Percentiles rank a stretch among this genome's conserved stretches.
Evolutionary conservation across 2,113 vertebrate species (phyloP).

Genomic region (Gorilla gorilla): DNA sequence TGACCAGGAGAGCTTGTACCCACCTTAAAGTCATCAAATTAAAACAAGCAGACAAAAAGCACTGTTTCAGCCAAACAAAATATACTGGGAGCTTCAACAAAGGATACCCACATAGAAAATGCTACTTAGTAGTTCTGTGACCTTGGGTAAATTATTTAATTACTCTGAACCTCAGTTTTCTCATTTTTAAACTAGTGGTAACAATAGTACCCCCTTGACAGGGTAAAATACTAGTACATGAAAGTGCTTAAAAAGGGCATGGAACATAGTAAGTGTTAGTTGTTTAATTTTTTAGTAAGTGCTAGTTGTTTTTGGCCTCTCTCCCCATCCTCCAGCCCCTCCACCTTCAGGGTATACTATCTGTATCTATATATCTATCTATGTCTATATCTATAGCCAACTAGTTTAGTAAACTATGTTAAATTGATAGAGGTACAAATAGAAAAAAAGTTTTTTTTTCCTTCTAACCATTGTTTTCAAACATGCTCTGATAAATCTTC

Average conservation of each 20-base stretch:
- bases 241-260: neutral
- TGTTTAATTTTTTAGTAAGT: neutral
- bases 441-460: neutral
- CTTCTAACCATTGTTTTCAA: neutral
- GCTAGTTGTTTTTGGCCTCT: neutral
- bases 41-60: neutral
- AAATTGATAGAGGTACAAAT: neutral
- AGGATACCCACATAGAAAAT: neutral
- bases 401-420: neutral
- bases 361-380: too few relatives aligned
- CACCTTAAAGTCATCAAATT: neutral
- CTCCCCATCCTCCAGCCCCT: neutral
- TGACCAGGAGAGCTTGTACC: neutral
- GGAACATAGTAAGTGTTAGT: neutral
- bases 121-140: neutral
- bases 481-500: neutral
- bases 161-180: neutral
- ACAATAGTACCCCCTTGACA: neutral
- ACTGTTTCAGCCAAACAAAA: neutral
- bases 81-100: neutral
- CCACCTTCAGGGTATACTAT: too few relatives aligned
- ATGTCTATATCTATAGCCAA: neutral
- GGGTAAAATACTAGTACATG: neutral
- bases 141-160: neutral
- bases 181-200: neutral